Conservation (phyloP, 2,797 vertebrate species). For the Gambelia wislizenii region DNA sequence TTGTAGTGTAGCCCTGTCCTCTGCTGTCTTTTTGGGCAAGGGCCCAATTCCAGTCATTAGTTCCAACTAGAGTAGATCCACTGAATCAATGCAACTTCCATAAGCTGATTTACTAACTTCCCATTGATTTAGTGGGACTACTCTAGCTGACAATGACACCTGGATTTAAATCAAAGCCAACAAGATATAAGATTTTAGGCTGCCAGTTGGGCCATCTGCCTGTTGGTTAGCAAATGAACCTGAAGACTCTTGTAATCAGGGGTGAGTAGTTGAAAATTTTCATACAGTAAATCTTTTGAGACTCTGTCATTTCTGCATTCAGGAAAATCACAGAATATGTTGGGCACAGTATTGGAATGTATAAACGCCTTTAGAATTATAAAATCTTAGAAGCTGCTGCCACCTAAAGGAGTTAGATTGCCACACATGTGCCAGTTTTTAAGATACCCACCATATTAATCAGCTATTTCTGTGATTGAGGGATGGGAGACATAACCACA, state of each 20-base stretch:
- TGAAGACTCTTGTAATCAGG: neutral
- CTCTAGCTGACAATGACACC: too few species aligned
- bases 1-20: neutral
- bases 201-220: too few species aligned
- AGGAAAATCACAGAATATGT: neutral
- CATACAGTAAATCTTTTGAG: neutral
- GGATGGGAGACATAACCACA: neutral
- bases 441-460: neutral
- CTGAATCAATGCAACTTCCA: too few species aligned
- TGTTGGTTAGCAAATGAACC: neutral
- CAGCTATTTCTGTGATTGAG: neutral
- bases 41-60: too few species aligned
- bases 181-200: too few species aligned
- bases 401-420: conserved; percentile 18
- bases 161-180: too few species aligned
- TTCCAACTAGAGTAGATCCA: too few species aligned
- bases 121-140: too few species aligned
- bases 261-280: neutral
- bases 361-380: neutral
- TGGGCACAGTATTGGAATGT: neutral
- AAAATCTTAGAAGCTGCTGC: conserved; percentile 11
- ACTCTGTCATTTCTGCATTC: neutral
- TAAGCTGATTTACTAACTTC: too few species aligned
- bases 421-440: neutral
- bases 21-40: too few species aligned